A percentile compares a stretch with the other conserved stretches of the same genome.
Conservation (phyloP, 2,113 vertebrate species). For the Glareola pratincola region DNA sequence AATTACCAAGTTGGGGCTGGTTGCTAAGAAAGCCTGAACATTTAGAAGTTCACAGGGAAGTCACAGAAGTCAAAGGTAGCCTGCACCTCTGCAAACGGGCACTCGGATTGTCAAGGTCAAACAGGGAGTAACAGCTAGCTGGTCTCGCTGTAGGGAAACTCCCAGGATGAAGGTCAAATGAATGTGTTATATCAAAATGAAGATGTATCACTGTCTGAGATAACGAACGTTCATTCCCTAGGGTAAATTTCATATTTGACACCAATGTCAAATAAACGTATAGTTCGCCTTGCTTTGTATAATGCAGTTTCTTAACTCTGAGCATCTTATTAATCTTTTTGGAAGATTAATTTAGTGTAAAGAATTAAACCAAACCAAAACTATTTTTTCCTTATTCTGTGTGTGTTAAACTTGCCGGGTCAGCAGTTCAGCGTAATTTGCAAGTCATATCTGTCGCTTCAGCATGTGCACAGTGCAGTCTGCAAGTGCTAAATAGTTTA, state of each 20-base stretch:
- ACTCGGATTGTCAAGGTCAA: conserved; percentile 66
- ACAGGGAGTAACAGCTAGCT: neutral
- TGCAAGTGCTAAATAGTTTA: neutral
- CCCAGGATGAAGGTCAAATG: conserved; percentile 43
- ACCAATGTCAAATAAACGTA: neutral
- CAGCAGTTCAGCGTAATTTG: neutral
- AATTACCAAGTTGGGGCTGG: neutral
- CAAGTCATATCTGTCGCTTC: neutral
- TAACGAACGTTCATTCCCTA: neutral
- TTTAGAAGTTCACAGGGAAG: neutral
- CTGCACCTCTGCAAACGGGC: neutral
- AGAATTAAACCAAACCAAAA: neutral
- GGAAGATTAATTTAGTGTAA: neutral
- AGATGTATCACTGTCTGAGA: neutral
- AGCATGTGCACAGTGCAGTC: neutral
- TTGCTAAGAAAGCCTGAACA: neutral
- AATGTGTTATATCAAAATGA: neutral
- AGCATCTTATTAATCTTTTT: neutral
- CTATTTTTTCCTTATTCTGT: neutral
- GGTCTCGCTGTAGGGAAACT: neutral
- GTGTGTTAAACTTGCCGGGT: neutral
- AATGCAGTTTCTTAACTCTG: neutral
- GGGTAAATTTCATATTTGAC: neutral
- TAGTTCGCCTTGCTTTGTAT: neutral
- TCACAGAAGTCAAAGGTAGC: neutral